Conservation (phyloP, 2,113 vertebrate species). For the Irena cyanogastra region DNA sequence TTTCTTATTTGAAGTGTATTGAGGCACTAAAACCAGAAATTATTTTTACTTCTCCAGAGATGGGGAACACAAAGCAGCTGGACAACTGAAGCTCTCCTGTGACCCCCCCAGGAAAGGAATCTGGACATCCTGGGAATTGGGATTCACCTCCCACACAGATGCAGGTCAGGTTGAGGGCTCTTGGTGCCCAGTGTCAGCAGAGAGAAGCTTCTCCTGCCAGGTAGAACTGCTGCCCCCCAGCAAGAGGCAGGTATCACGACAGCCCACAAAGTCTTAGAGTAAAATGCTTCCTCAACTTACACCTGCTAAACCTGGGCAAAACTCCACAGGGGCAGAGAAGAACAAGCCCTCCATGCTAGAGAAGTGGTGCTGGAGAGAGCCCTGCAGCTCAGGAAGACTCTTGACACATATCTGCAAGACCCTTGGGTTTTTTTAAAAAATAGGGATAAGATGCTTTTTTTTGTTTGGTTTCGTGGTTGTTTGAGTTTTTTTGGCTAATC, state of each 20-base stretch:
- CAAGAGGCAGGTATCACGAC: background rate
- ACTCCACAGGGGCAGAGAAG: background rate
- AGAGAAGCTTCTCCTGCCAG: background rate
- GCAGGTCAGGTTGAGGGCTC: background rate
- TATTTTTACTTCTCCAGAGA: background rate
- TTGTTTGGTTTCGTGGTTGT: background rate
- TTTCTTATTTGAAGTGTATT: background rate
- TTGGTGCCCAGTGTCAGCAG: background rate
- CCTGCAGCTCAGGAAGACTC: background rate
- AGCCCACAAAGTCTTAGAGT: accelerated
- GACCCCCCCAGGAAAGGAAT: background rate
- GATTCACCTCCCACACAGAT: background rate
- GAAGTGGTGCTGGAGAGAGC: background rate
- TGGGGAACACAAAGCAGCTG: background rate
- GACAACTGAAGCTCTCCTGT: background rate
- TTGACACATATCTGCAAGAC: background rate
- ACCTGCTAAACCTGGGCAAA: background rate
- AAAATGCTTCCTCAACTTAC: background rate
- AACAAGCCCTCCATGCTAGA: background rate
- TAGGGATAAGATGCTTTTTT: background rate
- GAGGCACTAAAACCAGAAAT: background rate
- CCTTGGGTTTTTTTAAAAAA: background rate
- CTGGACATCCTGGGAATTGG: background rate
- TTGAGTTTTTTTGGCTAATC: background rate
- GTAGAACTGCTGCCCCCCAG: background rate